Evolutionary conservation across 2,797 vertebrate genomes (phyloP).

Genomic region (Enteromius radiatus): DNA sequence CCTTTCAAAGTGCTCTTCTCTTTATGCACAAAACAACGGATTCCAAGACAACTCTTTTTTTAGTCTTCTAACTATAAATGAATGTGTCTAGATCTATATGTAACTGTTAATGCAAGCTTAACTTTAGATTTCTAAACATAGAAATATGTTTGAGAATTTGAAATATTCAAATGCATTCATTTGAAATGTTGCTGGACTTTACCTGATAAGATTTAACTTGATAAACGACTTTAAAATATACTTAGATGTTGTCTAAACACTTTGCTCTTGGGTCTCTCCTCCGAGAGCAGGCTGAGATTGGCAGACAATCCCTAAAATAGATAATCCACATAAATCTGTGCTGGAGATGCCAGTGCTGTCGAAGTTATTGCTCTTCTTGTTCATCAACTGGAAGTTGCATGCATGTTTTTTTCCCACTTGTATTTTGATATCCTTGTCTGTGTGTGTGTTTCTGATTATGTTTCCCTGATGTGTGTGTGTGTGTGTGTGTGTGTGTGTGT

Average conservation of each 20-base stretch:
- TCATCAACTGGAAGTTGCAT: conserved; percentile 18
- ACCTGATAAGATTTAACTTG: not conserved
- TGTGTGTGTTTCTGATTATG: conserved; percentile 15
- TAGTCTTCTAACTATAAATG: not conserved
- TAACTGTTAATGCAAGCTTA: not conserved
- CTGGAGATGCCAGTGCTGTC: conserved; percentile 33
- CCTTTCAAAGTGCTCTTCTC: conserved; percentile 49
- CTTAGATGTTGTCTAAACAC: conserved; percentile 4
- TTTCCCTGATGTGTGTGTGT: conserved; percentile 25
- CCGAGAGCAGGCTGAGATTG: conserved; percentile 36
- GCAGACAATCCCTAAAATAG: conserved; percentile 59
- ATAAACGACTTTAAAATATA: not conserved
- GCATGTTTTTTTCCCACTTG: not conserved
- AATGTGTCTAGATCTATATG: not conserved
- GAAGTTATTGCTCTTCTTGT: conserved; percentile 2
- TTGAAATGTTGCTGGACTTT: not conserved
- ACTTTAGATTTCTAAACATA: not conserved
- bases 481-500: not conserved
- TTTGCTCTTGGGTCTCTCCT: conserved; percentile 38
- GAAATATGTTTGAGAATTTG: not conserved
- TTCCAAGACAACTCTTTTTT: conserved; percentile 5
- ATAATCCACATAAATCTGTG: conserved; percentile 62
- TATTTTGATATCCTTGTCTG: not conserved
- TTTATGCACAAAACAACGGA: conserved; percentile 52
- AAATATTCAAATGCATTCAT: not conserved